Percentiles rank a stretch among this genome's conserved stretches.
phyloP scores from a whole-genome alignment of 35 echinoderm and acorn worm species.

The Amphiura filiformis region DNA sequence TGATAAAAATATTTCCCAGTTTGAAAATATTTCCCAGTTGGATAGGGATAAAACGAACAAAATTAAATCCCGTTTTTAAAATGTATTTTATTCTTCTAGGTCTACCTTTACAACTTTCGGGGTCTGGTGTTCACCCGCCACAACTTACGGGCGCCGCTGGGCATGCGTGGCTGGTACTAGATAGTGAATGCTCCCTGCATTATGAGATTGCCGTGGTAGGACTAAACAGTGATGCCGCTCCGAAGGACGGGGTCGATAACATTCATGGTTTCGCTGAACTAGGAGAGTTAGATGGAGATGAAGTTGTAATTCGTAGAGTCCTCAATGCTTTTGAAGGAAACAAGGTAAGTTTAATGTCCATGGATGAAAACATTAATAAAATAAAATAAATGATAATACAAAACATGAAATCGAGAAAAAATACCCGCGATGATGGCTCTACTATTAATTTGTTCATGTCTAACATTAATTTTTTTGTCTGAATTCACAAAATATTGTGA shows the following conservation, averaged over 20 bases:
- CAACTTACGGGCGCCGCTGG: constrained; percentile 82
- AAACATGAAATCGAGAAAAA: no score
- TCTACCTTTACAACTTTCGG: constrained; percentile 84
- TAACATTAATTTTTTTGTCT: no score
- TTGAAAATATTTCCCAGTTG: no score
- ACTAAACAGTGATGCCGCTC: constrained; percentile 51
- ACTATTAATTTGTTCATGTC: no score
- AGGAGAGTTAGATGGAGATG: constrained; percentile 50
- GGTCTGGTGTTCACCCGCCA: constrained; percentile 56
- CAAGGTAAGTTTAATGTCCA: constrained; percentile 40
- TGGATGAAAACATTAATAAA: no score
- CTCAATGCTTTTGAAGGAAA: constrained; percentile 75
- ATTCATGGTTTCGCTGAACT: constrained; percentile 75
- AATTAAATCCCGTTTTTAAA: no score
- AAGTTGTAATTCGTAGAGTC: constrained; percentile 23
- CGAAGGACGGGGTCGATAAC: background rate
- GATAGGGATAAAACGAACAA: no score
- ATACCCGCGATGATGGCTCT: background rate
- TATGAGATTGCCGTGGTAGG: constrained; percentile 86
- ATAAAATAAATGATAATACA: no score
- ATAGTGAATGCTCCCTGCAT: constrained; percentile 69
- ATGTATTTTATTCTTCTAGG: no score
- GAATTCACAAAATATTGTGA: no score
- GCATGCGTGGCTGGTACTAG: constrained; percentile 86
- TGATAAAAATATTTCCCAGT: no score